phyloP scores from a whole-genome alignment of 2,113 vertebrate species.

The Ellobius talpinus region DNA sequence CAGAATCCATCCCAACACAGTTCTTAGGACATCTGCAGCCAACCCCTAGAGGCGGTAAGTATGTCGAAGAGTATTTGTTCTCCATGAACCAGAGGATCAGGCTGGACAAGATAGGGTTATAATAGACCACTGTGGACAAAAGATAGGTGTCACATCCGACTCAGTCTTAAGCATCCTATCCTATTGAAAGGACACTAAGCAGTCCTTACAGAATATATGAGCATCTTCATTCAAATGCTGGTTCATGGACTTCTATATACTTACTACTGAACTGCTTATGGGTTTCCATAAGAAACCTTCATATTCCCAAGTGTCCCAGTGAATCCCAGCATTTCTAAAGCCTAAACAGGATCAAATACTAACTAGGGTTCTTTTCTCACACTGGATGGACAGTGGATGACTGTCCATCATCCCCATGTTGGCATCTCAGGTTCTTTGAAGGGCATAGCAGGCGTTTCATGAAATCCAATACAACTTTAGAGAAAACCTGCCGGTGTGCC shows the following conservation, averaged over 20 bases:
- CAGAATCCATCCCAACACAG: neutral
- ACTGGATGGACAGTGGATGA: too few species aligned
- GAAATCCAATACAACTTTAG: neutral
- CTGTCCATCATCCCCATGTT: neutral
- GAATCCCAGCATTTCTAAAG: slow-evolving; percentile 57
- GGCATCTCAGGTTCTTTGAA: neutral
- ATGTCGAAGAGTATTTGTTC: neutral
- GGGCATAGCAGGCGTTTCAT: neutral
- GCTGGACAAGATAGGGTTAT: neutral
- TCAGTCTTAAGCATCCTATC: neutral
- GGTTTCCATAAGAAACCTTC: neutral
- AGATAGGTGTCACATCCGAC: neutral
- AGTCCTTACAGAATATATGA: neutral
- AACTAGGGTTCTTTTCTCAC: neutral
- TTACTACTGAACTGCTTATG: neutral
- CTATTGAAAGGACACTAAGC: neutral
- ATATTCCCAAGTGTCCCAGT: neutral
- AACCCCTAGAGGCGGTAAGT: neutral
- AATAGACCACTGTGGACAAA: neutral
- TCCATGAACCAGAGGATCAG: neutral
- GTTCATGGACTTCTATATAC: neutral
- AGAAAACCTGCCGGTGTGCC: neutral
- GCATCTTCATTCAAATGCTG: slow-evolving; percentile 7
- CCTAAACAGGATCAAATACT: neutral
- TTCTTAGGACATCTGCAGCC: neutral